Conservation (phyloP, 1,140 invertebrate species). For the Aphelenchoides fujianensis region DNA sequence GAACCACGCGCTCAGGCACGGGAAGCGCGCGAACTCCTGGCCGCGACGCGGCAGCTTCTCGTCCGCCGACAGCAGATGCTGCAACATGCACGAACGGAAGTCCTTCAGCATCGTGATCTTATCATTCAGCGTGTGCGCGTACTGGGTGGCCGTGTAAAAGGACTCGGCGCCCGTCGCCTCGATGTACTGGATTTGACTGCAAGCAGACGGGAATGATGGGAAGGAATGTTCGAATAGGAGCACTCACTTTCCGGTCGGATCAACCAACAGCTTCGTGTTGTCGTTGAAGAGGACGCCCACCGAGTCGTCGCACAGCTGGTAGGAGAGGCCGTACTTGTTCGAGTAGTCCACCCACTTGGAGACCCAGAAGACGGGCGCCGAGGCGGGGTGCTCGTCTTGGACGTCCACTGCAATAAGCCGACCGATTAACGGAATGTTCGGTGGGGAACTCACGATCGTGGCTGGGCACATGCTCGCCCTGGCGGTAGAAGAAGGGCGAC, state of each 20-base stretch:
- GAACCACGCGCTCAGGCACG: constrained; percentile 92
- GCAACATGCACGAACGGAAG: constrained; percentile 95
- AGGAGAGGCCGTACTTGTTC: constrained; percentile 55
- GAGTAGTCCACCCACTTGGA: constrained; percentile 59
- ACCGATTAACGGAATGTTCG: neutral
- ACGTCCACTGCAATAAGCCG: constrained; percentile 6
- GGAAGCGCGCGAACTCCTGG: constrained; percentile 83
- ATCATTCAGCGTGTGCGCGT: constrained; percentile 80
- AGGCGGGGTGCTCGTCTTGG: constrained; percentile 35
- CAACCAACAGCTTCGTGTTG: constrained; percentile 43
- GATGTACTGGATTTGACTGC: constrained; percentile 98
- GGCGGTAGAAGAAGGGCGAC: neutral
- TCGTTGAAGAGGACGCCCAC: constrained; percentile 58
- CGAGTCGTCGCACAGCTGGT: constrained; percentile 54
- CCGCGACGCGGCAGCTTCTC: constrained; percentile 68
- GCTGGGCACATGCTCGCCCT: neutral
- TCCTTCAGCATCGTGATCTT: constrained; percentile 94
- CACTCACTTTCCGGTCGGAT: constrained; percentile 42
- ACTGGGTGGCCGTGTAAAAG: constrained; percentile 80
- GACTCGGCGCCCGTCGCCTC: constrained; percentile 80
- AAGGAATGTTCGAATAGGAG: constrained; percentile 8
- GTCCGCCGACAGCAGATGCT: constrained; percentile 81
- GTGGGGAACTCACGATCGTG: neutral
- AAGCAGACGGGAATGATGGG: constrained; percentile 66
- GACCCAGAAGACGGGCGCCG: constrained; percentile 43